Conservation (phyloP, 1,140 invertebrate genomes). For the Arion vulgaris region DNA sequence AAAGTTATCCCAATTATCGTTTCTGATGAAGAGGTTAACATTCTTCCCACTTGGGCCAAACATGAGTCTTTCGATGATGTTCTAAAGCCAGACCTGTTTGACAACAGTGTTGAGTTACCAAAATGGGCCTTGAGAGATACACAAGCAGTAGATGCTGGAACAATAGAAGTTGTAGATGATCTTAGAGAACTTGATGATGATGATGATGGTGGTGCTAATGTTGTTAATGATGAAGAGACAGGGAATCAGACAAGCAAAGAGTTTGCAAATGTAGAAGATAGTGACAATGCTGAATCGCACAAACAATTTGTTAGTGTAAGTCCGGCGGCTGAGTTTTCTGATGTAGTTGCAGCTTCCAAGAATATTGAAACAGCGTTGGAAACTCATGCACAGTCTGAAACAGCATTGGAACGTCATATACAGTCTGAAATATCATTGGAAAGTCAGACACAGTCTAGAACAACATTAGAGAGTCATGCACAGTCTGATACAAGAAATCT, state of each 20-base stretch:
- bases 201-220: constrained; percentile 32
- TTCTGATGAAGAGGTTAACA: neutral
- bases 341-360: too few relatives aligned
- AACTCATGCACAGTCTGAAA: too few relatives aligned
- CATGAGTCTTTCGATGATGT: constrained; percentile 3
- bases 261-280: neutral
- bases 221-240: neutral
- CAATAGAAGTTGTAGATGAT: too few relatives aligned
- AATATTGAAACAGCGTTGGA: neutral
- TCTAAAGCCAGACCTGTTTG: neutral
- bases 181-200: constrained; percentile 41
- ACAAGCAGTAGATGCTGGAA: constrained; percentile 12
- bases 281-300: neutral
- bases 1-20: constrained; percentile 9
- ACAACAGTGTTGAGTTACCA: neutral
- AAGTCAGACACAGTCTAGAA: too few relatives aligned
- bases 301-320: too few relatives aligned
- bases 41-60: constrained; percentile 45
- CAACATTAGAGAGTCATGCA: too few relatives aligned
- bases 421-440: too few relatives aligned
- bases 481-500: neutral
- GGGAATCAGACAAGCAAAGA: neutral
- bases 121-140: constrained; percentile 28
- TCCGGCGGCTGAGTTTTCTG: too few relatives aligned
- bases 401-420: neutral